These are phyloP conservation scores for Aphrophora alni DNA, from an alignment of 2,888 invertebrate species.

Conservation along the genomic window DNA sequence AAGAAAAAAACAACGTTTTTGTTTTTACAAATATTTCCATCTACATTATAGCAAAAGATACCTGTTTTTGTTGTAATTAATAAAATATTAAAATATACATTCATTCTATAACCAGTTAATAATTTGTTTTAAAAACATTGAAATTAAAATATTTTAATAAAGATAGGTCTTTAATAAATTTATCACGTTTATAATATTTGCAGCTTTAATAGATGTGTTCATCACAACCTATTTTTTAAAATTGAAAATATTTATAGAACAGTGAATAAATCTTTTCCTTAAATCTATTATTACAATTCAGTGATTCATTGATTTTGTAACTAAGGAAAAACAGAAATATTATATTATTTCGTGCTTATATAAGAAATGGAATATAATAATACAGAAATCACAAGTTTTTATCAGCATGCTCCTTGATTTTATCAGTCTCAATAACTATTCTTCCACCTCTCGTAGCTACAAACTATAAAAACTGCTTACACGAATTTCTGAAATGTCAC, in stretches of 20 bases:
- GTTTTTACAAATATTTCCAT: no score
- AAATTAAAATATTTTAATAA: no score
- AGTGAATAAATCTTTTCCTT: no score
- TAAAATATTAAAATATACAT: no score
- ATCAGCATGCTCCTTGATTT: no score
- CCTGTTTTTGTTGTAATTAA: no score
- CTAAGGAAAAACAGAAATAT: neutral
- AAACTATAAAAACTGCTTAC: neutral
- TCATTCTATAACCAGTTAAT: no score
- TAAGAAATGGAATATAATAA: neutral
- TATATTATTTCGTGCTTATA: neutral
- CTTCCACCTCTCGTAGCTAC: neutral
- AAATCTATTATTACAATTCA: neutral
- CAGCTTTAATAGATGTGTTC: neutral
- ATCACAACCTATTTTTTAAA: neutral
- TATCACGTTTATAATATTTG: neutral
- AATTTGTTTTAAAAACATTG: no score
- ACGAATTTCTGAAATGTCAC: neutral
- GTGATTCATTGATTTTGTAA: neutral
- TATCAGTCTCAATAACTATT: neutral
- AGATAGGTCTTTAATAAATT: no score
- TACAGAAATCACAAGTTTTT: no score
- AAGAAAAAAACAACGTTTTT: no score
- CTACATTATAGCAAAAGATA: no score
- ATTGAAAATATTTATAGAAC: neutral